phyloP scores from a whole-genome alignment of 2,888 invertebrate species.

The Hyles lineata region DNA sequence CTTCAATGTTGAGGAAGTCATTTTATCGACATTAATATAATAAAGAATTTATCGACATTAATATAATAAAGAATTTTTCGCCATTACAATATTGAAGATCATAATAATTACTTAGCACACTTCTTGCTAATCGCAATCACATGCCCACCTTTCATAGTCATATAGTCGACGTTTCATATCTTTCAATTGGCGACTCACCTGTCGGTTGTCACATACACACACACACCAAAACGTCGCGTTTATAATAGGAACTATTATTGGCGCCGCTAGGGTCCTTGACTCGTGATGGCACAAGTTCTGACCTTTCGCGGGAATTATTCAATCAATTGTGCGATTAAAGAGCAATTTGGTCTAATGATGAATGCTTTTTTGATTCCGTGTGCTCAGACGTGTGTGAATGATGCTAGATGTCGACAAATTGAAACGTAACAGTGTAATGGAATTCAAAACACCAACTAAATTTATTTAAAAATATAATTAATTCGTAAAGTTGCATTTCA shows the following conservation, averaged over 20 bases:
- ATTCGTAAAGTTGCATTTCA: too few species aligned
- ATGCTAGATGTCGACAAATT: background rate
- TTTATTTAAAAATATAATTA: too few species aligned
- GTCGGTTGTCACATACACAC: background rate
- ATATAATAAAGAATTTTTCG: background rate
- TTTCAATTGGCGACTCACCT: slow-evolving; percentile 2
- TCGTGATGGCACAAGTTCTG: slow-evolving; percentile 22
- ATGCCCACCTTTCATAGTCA: background rate
- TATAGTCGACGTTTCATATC: background rate
- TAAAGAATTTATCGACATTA: background rate
- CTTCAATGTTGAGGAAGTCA: background rate
- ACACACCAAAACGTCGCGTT: background rate
- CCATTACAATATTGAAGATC: background rate
- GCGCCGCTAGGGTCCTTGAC: slow-evolving; percentile 18
- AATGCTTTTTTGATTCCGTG: background rate
- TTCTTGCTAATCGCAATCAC: background rate
- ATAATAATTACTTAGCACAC: background rate
- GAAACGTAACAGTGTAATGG: too few species aligned
- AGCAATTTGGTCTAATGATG: slow-evolving; percentile 17
- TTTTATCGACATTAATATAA: background rate
- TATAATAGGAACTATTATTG: slow-evolving; percentile 21
- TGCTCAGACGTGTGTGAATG: background rate
- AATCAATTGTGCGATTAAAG: slow-evolving; percentile 11
- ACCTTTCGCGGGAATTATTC: slow-evolving; percentile 11
- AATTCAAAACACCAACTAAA: too few species aligned